phyloP scores from a whole-genome alignment of 2,113 vertebrate genomes.

The Neolamprologus brichardi region DNA sequence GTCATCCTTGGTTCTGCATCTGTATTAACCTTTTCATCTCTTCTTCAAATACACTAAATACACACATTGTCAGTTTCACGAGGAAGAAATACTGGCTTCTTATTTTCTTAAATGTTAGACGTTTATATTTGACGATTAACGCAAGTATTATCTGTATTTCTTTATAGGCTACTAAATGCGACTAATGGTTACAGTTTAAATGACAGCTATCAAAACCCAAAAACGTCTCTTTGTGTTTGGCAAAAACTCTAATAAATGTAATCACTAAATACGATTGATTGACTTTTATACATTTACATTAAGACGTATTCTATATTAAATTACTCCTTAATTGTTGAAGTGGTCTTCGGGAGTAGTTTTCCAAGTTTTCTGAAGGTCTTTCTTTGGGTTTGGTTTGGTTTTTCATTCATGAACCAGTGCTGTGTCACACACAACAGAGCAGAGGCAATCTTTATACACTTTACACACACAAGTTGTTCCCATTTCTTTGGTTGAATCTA shows the following conservation, averaged over 20 bases:
- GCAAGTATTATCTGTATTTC: background rate
- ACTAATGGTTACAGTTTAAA: background rate
- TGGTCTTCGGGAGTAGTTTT: background rate
- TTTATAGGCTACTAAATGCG: background rate
- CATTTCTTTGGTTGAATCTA: background rate
- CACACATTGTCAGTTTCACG: background rate
- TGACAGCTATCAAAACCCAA: background rate
- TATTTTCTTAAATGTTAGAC: conserved; percentile 7
- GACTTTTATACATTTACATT: background rate
- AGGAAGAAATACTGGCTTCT: background rate
- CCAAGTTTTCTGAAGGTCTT: background rate
- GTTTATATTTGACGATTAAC: background rate
- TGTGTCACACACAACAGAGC: background rate
- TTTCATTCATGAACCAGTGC: background rate
- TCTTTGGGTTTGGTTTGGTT: rapidly evolving
- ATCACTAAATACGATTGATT: background rate
- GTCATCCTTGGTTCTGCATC: conserved; percentile 45
- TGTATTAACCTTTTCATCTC: conserved; percentile 56
- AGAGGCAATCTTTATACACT: background rate
- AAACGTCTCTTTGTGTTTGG: background rate
- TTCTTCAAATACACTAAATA: background rate
- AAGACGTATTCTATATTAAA: rapidly evolving
- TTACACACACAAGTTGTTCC: background rate
- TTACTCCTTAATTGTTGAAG: background rate
- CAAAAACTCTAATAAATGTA: background rate